Evolutionary conservation across 1,140 invertebrate species (phyloP).

Genomic region (Drosophila nigrodunni): DNA sequence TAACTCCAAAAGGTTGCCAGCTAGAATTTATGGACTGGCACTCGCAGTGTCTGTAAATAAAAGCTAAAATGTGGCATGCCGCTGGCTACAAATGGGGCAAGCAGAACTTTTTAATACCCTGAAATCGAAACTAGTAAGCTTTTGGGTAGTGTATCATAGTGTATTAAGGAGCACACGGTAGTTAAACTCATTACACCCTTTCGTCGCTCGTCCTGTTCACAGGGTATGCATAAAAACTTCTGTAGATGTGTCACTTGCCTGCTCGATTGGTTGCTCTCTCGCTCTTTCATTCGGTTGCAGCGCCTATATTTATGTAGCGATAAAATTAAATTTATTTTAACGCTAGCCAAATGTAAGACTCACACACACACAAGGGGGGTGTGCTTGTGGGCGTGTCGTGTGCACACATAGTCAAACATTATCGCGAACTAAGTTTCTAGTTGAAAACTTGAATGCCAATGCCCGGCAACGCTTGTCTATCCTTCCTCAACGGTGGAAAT

Average conservation of each 20-base stretch:
- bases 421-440: constrained; percentile 74
- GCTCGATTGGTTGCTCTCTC: constrained; percentile 39
- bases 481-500: constrained; percentile 27
- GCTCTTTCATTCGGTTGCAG: constrained; percentile 21
- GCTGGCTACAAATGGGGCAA: constrained; percentile 2
- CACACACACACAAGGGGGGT: constrained; percentile 5
- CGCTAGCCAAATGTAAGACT: constrained; percentile 57
- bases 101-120: not conserved
- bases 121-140: not conserved
- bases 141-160: too few species aligned
- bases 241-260: constrained; percentile 70
- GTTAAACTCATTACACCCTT: not conserved
- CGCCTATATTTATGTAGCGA: constrained; percentile 76
- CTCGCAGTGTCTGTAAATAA: constrained; percentile 41
- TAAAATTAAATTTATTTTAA: constrained; percentile 83
- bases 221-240: constrained; percentile 27
- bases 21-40: constrained; percentile 53
- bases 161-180: not conserved
- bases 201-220: not conserved
- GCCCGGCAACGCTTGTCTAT: constrained; percentile 56
- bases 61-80: constrained; percentile 48
- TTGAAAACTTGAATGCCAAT: constrained; percentile 60
- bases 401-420: constrained; percentile 78
- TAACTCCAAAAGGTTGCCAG: constrained; percentile 17
- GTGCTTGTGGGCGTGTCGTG: constrained; percentile 51